phyloP scores from a whole-genome alignment of 2,797 vertebrate genomes.

The Typhlichthys subterraneus region DNA sequence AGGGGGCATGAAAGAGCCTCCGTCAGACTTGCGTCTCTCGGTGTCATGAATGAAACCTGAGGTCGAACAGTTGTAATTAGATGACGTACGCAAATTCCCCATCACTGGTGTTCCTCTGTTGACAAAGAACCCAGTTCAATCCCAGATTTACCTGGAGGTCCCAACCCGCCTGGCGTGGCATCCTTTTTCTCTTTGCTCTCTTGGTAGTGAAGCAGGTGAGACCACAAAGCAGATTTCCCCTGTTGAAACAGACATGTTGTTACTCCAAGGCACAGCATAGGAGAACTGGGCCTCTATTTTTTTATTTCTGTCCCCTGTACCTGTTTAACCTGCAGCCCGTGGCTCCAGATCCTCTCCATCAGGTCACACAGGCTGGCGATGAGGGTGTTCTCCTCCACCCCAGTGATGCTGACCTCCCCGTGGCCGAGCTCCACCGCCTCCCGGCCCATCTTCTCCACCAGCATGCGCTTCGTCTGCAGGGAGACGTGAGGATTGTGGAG shows the following conservation, averaged over 20 bases:
- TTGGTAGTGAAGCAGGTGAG: conserved; percentile 94
- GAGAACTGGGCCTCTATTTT: not conserved
- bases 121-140: not conserved
- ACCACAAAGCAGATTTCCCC: conserved; percentile 99
- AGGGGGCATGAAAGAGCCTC: conserved; percentile 87
- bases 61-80: not conserved
- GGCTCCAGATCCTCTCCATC: conserved; percentile 98
- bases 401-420: conserved; percentile 97
- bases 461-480: conserved; percentile 94
- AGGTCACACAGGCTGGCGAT: conserved; percentile 97
- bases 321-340: conserved; percentile 97
- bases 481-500: conserved; percentile 1
- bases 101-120: not conserved
- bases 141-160: conserved; percentile 83
- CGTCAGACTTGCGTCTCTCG: conserved; percentile 94
- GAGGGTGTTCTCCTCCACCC: conserved; percentile 97
- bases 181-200: conserved; percentile 93
- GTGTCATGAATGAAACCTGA: conserved; percentile 90
- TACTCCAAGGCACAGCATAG: not conserved
- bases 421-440: conserved; percentile 98
- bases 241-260: conserved; percentile 48
- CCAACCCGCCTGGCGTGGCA: conserved; percentile 85
- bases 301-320: conserved; percentile 63
- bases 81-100: not conserved
- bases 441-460: conserved; percentile 98